These are phyloP conservation scores for Merops nubicus DNA, from an alignment of 2,113 vertebrate species.

Conservation along the genomic window DNA sequence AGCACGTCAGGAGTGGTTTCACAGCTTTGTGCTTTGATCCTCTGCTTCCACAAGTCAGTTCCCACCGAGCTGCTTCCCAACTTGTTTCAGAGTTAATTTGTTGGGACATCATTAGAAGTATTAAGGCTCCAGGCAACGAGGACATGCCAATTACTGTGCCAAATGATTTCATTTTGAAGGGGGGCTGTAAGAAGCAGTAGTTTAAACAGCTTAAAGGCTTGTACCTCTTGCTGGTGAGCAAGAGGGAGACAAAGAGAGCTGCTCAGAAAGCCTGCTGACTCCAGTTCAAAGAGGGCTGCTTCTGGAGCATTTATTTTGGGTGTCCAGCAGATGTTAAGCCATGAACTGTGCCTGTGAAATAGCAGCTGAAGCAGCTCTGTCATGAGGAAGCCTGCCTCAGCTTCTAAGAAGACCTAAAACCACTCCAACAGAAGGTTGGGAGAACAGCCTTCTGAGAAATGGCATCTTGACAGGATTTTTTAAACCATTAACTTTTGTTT, in stretches of 20 bases:
- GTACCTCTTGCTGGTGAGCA: neutral
- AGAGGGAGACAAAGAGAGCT: accelerated
- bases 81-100: neutral
- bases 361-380: neutral
- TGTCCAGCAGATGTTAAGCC: neutral
- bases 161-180: neutral
- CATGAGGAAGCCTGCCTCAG: neutral
- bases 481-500: neutral
- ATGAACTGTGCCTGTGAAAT: neutral
- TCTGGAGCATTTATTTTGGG: neutral
- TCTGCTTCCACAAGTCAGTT: neutral
- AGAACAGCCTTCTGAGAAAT: neutral
- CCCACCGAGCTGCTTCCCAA: neutral
- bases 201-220: neutral
- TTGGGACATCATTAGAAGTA: neutral
- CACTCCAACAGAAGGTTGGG: neutral
- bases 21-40: neutral
- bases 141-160: neutral
- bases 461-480: neutral
- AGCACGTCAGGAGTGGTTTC: neutral
- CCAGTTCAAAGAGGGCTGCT: neutral
- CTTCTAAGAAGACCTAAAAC: neutral
- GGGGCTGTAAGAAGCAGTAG: neutral
- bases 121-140: neutral
- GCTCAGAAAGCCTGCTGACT: neutral